Conservation (phyloP, 2,113 vertebrate genomes). For the Platichthys stellatus region DNA sequence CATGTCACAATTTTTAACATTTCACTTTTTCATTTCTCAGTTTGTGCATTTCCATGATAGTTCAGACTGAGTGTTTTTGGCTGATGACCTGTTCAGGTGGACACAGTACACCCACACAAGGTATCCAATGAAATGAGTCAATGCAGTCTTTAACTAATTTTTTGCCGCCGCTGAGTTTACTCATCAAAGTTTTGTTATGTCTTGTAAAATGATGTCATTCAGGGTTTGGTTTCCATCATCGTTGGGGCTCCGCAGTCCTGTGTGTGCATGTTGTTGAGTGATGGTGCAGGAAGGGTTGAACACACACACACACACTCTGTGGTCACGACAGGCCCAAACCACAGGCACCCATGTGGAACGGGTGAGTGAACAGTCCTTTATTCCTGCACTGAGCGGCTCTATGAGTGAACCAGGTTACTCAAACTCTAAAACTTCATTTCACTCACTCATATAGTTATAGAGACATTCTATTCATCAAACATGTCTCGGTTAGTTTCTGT, state of each 20-base stretch:
- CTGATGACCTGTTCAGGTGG: conserved; percentile 22
- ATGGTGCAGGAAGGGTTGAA: conserved; percentile 38
- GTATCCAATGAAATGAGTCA: conserved; percentile 44
- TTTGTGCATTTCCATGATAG: too few species aligned
- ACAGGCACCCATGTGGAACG: conserved; percentile 68
- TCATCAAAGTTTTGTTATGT: conserved; percentile 51
- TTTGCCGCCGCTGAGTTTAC: conserved; percentile 22
- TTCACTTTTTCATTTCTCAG: too few species aligned
- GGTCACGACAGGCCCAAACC: conserved; percentile 69
- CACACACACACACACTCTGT: conserved; percentile 34
- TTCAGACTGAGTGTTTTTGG: not conserved
- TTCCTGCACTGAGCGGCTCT: conserved; percentile 60
- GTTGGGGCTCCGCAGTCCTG: conserved; percentile 39
- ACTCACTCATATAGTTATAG: conserved; percentile 20
- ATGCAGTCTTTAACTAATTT: conserved; percentile 13
- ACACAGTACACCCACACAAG: conserved; percentile 1
- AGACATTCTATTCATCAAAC: not conserved
- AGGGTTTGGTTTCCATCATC: conserved; percentile 51
- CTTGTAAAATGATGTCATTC: conserved; percentile 52
- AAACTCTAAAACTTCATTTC: conserved; percentile 36
- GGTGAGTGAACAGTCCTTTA: conserved; percentile 72
- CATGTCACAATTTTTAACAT: too few species aligned
- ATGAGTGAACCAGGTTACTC: conserved; percentile 51
- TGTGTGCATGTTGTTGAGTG: conserved; percentile 40
- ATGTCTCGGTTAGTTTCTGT: conserved; percentile 5